phyloP scores from a whole-genome alignment of 2,888 invertebrate genomes.

The Orthonevra nobilis region DNA sequence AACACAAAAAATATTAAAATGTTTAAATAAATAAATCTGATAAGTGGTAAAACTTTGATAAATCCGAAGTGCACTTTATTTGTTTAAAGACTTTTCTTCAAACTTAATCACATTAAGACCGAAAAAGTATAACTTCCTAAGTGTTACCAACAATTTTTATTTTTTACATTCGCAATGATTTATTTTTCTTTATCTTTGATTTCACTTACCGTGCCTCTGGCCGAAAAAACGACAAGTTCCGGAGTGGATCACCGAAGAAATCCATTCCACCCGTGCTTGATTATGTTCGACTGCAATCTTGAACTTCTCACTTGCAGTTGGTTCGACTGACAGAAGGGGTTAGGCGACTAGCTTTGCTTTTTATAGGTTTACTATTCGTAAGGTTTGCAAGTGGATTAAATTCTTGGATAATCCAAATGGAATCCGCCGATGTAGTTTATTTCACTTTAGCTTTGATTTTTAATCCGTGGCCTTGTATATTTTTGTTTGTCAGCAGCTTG shows the following conservation, averaged over 20 bases:
- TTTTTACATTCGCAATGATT: too few species aligned
- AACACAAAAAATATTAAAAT: too few species aligned
- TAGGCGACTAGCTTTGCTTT: constrained; percentile 12
- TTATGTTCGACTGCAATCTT: constrained; percentile 5
- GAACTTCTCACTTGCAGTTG: constrained; percentile 23
- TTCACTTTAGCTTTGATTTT: constrained; percentile 17
- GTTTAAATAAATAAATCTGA: too few species aligned
- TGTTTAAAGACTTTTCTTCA: too few species aligned
- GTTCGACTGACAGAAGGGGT: constrained; percentile 42
- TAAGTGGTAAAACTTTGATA: too few species aligned
- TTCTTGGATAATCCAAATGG: constrained; percentile 41
- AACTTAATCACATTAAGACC: too few species aligned
- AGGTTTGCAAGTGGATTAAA: constrained; percentile 42
- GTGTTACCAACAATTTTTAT: too few species aligned
- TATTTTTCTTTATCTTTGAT: too few species aligned
- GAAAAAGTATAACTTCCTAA: too few species aligned
- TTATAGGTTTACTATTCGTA: constrained; percentile 25
- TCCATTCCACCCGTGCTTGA: constrained; percentile 35
- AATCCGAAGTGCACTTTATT: too few species aligned
- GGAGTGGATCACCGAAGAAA: constrained; percentile 49
- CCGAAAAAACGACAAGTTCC: constrained; percentile 55
- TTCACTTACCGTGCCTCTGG: constrained; percentile 66
- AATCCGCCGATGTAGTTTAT: constrained; percentile 15
- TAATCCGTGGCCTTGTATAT: background rate
- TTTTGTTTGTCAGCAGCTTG: too few species aligned